A percentile compares a stretch with the other conserved stretches of the same genome.
Evolutionary conservation across 2,888 invertebrate species (phyloP).

Genomic region (Dynastes tityus): DNA sequence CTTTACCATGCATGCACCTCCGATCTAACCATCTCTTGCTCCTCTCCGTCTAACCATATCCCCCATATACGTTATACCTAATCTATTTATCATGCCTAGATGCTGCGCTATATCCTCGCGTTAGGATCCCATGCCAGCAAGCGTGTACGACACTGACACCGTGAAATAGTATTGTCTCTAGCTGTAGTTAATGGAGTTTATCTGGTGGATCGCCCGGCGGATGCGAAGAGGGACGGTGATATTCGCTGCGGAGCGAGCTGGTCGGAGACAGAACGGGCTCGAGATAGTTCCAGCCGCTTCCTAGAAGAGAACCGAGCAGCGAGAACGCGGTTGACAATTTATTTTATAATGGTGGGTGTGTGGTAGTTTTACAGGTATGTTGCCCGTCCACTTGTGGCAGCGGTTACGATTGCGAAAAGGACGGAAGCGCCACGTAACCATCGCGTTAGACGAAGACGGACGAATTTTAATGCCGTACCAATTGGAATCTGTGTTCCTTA

Average conservation of each 20-base stretch:
- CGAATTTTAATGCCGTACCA: conserved; percentile 64
- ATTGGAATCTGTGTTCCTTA: conserved; percentile 67
- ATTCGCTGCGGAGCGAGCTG: conserved; percentile 7
- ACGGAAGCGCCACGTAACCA: conserved; percentile 49
- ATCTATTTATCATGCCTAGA: conserved; percentile 43
- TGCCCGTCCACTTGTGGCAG: conserved; percentile 18
- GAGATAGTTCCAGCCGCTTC: conserved; percentile 65
- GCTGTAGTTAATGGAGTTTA: conserved; percentile 71
- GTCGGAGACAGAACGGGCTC: conserved; percentile 9
- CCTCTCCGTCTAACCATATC: neutral
- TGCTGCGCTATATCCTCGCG: conserved; percentile 31
- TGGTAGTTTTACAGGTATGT: conserved; percentile 54
- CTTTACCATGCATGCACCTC: conserved; percentile 2
- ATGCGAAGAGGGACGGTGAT: conserved; percentile 53
- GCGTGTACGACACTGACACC: conserved; percentile 60
- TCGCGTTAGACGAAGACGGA: conserved; percentile 58
- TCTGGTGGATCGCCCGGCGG: conserved; percentile 67
- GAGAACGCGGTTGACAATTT: conserved; percentile 70
- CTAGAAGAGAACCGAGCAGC: conserved; percentile 66
- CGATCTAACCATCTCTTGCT: neutral
- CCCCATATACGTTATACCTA: conserved; percentile 14
- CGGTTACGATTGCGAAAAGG: conserved; percentile 57
- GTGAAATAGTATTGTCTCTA: conserved; percentile 72
- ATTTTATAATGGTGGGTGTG: conserved; percentile 68
- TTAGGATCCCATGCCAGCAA: conserved; percentile 45